Evolutionary conservation across 2,888 invertebrate species (phyloP).

Genomic region (Standfussiana lucernea): DNA sequence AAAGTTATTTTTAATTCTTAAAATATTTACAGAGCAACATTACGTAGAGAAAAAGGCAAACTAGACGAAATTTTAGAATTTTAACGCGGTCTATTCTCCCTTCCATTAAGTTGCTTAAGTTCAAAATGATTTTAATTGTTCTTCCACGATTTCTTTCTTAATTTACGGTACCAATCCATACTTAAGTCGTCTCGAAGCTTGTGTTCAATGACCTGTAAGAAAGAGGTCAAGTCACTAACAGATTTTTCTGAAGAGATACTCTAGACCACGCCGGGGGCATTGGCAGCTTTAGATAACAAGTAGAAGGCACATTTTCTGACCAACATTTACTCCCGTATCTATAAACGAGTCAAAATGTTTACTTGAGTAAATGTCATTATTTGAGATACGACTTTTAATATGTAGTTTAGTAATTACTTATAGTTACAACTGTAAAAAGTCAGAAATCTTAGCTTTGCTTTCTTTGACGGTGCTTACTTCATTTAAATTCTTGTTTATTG

Average conservation of each 20-base stretch:
- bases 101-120: slow-evolving; percentile 33
- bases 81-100: slow-evolving; percentile 5
- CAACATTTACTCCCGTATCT: too few species aligned
- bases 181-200: slow-evolving; percentile 18
- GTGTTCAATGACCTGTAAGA: slow-evolving; percentile 47
- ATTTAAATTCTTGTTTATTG: too few species aligned
- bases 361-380: too few species aligned
- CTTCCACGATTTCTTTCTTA: slow-evolving; percentile 24
- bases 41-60: not conserved
- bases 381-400: too few species aligned
- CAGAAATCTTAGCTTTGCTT: too few species aligned
- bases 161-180: slow-evolving; percentile 14
- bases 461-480: too few species aligned
- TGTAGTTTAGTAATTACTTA: too few species aligned
- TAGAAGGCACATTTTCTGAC: slow-evolving; percentile 12
- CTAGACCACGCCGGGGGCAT: slow-evolving; percentile 30
- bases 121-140: slow-evolving; percentile 48
- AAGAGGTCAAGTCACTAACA: slow-evolving; percentile 54
- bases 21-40: not conserved
- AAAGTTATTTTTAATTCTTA: not conserved
- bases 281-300: slow-evolving; percentile 41
- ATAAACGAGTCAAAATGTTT: too few species aligned
- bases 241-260: slow-evolving; percentile 50
- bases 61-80: not conserved
- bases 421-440: too few species aligned